Evolutionary conservation across 2,888 invertebrate species (phyloP), one percentile per base, ranked within the genome.

Genomic region (Sarcophaga caerulescens): DNA sequence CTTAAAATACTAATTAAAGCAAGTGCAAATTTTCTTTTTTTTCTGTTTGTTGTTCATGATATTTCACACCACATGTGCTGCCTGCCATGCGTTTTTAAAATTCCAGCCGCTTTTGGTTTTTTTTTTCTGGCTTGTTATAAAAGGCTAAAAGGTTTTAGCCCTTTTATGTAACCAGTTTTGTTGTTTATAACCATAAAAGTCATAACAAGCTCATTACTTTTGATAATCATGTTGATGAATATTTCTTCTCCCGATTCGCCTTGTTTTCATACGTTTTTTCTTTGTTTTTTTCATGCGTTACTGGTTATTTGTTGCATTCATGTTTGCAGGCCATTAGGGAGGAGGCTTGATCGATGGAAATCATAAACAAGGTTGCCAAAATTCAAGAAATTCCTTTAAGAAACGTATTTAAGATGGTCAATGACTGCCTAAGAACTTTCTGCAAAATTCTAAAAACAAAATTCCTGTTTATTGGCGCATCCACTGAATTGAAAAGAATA

Each of bases 141-240:
- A 78, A 47, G 17, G 57, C 73, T 79, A 70, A 65, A 17, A 74
- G 52, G 45, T 11, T 75, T 44, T 60, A 73, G 78, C 73, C 80
- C 73, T 77, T 78, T 74, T 52, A 60, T 60, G 52, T 62, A 85
- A 86, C 85, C 80, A 75, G 86, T 84, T 86, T 84, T 12, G 35
- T 78, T 77, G 77, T 86, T 84, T 78, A 70, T 75, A 77, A 71
- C 84, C 83, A 86, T 86, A 75, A 83, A 86, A 84, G 86, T 86
- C 86, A 86, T 84, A 86, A 86, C 83, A 86, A 86, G 84, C 86
- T 86, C 84, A 81, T 86, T 86, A 86, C 74, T 81, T 84, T 84
- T 84, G 83, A 86, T 86, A 84, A 86, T 81, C 86, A 84, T 75
- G 86, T 78, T 84, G 86, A 86, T 78, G 84, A 78, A 84, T 74